Evolutionary conservation across 2,113 vertebrate genomes (phyloP), one percentile per base, ranked within the genome.

Genomic region (Lycaon pictus): DNA sequence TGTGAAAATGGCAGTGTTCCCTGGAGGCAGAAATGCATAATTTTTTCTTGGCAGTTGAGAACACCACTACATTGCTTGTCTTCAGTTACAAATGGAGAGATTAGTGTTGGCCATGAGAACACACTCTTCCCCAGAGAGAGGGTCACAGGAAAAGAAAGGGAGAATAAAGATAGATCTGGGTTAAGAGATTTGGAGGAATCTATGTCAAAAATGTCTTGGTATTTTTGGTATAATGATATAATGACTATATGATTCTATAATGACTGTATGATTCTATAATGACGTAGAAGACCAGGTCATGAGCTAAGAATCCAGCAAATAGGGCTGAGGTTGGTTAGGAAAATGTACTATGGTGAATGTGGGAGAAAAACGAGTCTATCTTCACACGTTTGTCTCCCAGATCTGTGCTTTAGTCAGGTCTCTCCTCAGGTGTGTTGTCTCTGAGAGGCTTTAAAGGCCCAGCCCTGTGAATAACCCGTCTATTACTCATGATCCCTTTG

Each of bases 1-100:
- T 97, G 89, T 95, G 97, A 96, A 97, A 94, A 96, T 94, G 93
- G 91, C 91, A 94, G 93, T 88, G 62, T 95, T 97, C 96, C 95
- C 95, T 69, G 83, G 87, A 95, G 97, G 86, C 82, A 87, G 94
- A 95, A 87, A 96, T 71, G 74, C 37, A 92, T 95, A 86, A 69
- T 90, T 95, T 94, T 95, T 88, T 88, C 81, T 80, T 93, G 94
- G 83, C 83, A 87, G 72, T 67, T 93, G 95, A 92, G 87, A 95
- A 87, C 62, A 95, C 56, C n/a, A 74, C 83, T 90, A 69, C 3
- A 23, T 79, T 95, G 29, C 79, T 80, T 92, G 74, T 95, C 90
- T 95, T 87, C 67, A 74, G 79, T 96, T 96, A 92, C 51, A 96
- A 96, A 96, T 87, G 83, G 83, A 92, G 81, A 96, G 67, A 93